Base-by-base conservation (phyloP, 2,797 vertebrate species). In the Mormyrops attenuatus region DNA sequence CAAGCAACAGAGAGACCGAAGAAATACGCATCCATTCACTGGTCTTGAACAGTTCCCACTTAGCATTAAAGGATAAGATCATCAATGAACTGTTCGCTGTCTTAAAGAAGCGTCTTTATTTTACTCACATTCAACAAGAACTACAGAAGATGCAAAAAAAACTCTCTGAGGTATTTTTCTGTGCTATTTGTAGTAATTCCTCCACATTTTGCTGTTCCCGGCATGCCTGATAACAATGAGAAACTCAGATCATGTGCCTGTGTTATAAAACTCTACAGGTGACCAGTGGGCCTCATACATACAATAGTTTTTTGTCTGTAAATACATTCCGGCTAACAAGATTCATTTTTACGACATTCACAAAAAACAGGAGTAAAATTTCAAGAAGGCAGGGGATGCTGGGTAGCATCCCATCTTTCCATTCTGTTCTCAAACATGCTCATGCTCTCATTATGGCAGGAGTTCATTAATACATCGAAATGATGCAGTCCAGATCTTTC, bases 41-140 rank as follows among this genome's bases (percentile, higher is more conserved):
- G 15, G 11, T 77, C 13, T 38, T n/a, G 73, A 80, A 80, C 20
- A n/a, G 20, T 20, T 41, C 34, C 34, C 38, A 44, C 41, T 38
- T 80, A 80, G 38, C 73, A 80, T 80, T 80, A 80, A 80, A 80
- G 41, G 38, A 47, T 80, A 80, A 80, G 17, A 44, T 80, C 73
- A 80, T 44, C 38, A 44, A n/a, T 80, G 41, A 80, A 80, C 73
- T 17, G 73, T 30, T 44, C 73, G 7, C 38, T 77, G 34, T 41
- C 73, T 80, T 44, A 17, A 80, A 41, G 73, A 80, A n/a, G 73
- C 41, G 47, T 80, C 41, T 80, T 44, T 47, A 80, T 80, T 47
- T 80, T 80, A 47, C 38, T 41, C 5, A 41, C 20, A 41, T 80
- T 44, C 38, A 80, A 80, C 20, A 80, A 38, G 38, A 47, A 80